Base-by-base conservation (phyloP, 2,888 invertebrate genomes). In the Mesochorus sp. region DNA sequence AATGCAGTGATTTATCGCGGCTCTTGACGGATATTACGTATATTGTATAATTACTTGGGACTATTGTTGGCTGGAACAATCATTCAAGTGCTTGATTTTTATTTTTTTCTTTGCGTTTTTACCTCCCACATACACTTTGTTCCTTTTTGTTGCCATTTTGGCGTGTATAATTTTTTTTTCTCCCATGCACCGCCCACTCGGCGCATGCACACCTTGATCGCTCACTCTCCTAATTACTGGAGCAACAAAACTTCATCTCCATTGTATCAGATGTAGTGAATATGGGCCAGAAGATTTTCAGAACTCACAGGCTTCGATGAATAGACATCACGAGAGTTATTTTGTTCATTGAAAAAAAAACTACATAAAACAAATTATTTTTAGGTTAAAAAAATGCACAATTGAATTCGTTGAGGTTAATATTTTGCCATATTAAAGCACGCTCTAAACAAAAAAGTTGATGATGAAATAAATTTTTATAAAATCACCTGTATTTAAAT, bases 321-420 rank as follows among this genome's bases (percentile, higher is more conserved):
- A n/a, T n/a, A n/a, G n/a, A 31, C 26, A 21, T 67, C 74, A 74
- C 55, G 55, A 57, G 66, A 59, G 57, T n/a, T n/a, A n/a, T n/a
- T n/a, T n/a, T n/a, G n/a, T n/a, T n/a, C n/a, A n/a, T n/a, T n/a
- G n/a, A n/a, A n/a, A n/a, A n/a, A n/a, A n/a, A n/a, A n/a, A n/a
- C n/a, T n/a, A n/a, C n/a, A n/a, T n/a, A n/a, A n/a, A n/a, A n/a
- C n/a, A n/a, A n/a, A n/a, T n/a, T n/a, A n/a, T n/a, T n/a, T n/a
- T n/a, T n/a, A n/a, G n/a, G n/a, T n/a, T n/a, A n/a, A n/a, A n/a
- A n/a, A n/a, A n/a, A n/a, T n/a, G n/a, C n/a, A n/a, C n/a, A n/a
- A n/a, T n/a, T n/a, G n/a, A n/a, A n/a, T n/a, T n/a, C n/a, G n/a
- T n/a, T n/a, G n/a, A n/a, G n/a, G n/a, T n/a, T n/a, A n/a, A n/a